Conservation (phyloP, 2,797 vertebrate species). For the Toxotes lorentzi region DNA sequence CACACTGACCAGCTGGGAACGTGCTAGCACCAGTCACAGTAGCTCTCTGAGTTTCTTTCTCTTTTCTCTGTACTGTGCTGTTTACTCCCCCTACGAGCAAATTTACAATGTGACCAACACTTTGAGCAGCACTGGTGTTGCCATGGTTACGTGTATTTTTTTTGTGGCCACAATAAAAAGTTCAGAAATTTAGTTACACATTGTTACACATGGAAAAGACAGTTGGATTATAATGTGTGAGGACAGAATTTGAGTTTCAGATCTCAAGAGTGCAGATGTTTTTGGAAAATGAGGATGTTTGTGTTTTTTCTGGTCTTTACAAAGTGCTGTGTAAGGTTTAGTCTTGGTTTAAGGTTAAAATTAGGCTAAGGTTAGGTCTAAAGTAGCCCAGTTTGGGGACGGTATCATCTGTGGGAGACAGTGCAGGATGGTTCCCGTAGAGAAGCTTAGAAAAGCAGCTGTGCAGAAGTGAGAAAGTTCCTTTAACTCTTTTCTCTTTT, state of each 20-base stretch:
- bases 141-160: background rate
- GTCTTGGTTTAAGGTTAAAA: too few relatives aligned
- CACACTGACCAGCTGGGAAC: background rate
- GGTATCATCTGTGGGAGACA: background rate
- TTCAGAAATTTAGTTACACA: background rate
- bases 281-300: background rate
- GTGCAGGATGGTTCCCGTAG: background rate
- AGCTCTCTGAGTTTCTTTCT: background rate
- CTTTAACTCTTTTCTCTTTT: background rate
- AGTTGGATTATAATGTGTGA: background rate
- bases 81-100: too few relatives aligned
- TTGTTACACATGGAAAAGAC: background rate
- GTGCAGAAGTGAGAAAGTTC: background rate
- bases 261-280: background rate
- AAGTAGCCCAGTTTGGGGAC: background rate
- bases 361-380: background rate
- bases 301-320: too few relatives aligned
- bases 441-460: background rate
- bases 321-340: too few relatives aligned
- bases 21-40: background rate
- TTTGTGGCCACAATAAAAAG: background rate
- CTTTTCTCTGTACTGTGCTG: background rate
- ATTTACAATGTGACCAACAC: background rate
- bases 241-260: background rate
- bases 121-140: background rate